Percentiles rank a stretch among this genome's conserved stretches.
Evolutionary conservation across 37 sponge, comb jelly and placozoan genomes (phyloP).

Genomic region (Lycopodina hypogea): DNA sequence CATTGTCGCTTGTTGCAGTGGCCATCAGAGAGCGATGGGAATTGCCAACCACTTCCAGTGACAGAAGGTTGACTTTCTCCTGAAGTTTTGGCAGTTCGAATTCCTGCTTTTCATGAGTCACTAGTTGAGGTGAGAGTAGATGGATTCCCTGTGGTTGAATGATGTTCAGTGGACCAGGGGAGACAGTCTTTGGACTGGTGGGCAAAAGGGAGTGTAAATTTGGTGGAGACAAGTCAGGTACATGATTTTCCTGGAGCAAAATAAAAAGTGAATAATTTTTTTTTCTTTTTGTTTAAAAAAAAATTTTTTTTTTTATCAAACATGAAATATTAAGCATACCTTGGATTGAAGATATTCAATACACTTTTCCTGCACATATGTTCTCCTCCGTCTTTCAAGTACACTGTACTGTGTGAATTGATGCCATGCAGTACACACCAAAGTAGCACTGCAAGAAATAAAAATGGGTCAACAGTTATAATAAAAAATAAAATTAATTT

Average conservation of each 20-base stretch:
- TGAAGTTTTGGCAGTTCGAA: background rate
- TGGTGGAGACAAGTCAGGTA: background rate
- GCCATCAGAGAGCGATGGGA: no score
- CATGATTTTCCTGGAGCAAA: background rate
- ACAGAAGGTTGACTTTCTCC: constrained; percentile 29
- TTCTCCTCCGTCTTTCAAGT: constrained; percentile 7
- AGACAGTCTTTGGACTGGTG: background rate
- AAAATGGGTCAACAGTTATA: background rate
- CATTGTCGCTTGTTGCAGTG: no score
- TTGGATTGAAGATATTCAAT: constrained; percentile 32
- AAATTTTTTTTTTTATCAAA: background rate
- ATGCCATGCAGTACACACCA: constrained; percentile 36
- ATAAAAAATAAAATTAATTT: background rate
- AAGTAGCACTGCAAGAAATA: constrained; percentile 24
- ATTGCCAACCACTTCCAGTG: constrained; percentile 14
- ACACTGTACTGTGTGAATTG: constrained; percentile 7
- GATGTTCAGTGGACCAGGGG: constrained; percentile 26
- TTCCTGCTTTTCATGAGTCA: no score
- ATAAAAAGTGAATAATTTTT: background rate
- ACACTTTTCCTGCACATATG: constrained; percentile 8
- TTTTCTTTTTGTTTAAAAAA: background rate
- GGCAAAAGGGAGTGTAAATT: background rate
- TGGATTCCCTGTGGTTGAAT: background rate
- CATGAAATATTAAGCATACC: background rate
- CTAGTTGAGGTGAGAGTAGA: no score